Base-by-base conservation (phyloP, 1,140 invertebrate species). In the Mesaphorura yosii region DNA sequence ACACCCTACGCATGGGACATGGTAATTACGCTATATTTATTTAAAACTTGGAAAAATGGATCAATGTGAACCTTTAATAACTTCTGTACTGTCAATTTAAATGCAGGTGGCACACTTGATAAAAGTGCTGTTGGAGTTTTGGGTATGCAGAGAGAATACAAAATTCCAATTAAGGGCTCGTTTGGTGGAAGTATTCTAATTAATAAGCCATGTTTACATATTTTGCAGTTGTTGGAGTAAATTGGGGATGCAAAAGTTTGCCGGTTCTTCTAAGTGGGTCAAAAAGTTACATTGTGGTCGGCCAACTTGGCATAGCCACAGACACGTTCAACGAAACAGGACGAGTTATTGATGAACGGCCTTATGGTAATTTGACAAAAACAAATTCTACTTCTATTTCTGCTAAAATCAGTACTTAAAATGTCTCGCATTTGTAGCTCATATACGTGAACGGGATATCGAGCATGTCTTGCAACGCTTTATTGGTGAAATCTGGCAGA, bases 291-390 rank as follows among this genome's bases (percentile, higher is more conserved):
- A 41, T 50, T 10, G 64, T 62, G 0, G 56, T 51, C 22, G 66
- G 60, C 10, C 57, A 60, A 39, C 39, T 67, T 14, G 66, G 66
- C n/a, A 58, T 64, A 20, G 58, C 64, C 3, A 67, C 66, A 7
- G 57, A 63, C 50, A 67, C 66, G 0, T 66, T 60, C 47, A 66
- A 67, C 49, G 60, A 64, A 25, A 53, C 47, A 17, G 64, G 64
- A 28, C 38, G 44, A 46, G 48, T 63, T 17, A 63, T 40, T 7
- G 48, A 58, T 51, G 55, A 61, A 48, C 39, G 48, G 1, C 51
- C 51, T 0, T 66, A 61, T 41, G 39, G 65, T 65, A 58, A 46
- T 6, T 37, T n/a, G n/a, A 39, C 28, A 22, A 26, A 28, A 31
- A 17, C 20, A 2, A 2, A 15, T 19, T 19, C 20, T 7, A 20